Conservation (phyloP, 37 sponge, comb jelly and placozoan species). For the Aplysina aerophoba region DNA sequence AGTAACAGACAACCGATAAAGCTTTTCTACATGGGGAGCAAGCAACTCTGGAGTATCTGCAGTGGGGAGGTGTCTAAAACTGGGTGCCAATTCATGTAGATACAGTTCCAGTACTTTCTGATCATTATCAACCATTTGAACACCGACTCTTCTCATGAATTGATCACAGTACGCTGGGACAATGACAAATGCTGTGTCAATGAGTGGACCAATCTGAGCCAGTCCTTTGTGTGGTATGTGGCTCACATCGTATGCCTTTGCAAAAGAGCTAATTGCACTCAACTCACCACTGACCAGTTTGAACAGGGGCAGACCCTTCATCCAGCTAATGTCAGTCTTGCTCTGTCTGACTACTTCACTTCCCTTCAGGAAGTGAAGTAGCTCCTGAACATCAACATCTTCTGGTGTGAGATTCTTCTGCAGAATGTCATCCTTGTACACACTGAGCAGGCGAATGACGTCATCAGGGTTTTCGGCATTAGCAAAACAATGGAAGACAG, state of each 20-base stretch:
- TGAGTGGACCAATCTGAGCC: no score
- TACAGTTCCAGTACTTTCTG: no score
- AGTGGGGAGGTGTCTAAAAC: no score
- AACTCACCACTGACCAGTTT: conserved; percentile 15
- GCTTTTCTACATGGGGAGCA: no score
- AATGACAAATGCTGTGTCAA: neutral
- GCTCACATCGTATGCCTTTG: neutral
- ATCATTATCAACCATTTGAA: neutral
- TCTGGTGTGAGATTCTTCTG: neutral
- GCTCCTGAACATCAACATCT: neutral
- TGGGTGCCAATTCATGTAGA: no score
- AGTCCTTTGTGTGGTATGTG: no score
- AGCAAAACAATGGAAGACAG: neutral
- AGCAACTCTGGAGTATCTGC: no score
- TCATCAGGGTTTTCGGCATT: neutral
- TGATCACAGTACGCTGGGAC: conserved; percentile 5
- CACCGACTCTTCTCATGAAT: conserved; percentile 21
- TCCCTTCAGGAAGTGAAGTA: neutral
- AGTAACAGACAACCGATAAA: no score
- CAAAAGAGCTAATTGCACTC: neutral
- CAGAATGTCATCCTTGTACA: neutral
- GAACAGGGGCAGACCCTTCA: conserved; percentile 19
- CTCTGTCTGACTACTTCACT: neutral
- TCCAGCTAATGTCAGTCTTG: neutral
- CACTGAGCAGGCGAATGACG: neutral